phyloP scores from a whole-genome alignment of 1,140 invertebrate genomes.

The Zaprionus kolodkinae region DNA sequence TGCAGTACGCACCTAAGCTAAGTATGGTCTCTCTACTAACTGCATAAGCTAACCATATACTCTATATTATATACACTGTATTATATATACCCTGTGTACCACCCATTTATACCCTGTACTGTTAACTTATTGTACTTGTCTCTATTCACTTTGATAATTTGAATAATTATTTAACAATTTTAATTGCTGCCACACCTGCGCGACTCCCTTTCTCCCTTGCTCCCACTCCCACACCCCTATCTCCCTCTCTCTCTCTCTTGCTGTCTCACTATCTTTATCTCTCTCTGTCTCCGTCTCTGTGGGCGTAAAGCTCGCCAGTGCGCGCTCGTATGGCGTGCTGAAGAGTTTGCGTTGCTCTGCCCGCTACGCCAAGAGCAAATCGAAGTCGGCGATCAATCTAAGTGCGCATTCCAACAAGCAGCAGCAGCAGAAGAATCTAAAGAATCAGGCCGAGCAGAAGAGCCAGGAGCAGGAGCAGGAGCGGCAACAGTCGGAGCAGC shows the following conservation, averaged over 20 bases:
- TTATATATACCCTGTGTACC: conserved; percentile 2
- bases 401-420: conserved; percentile 68
- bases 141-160: not conserved
- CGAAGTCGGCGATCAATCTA: conserved; percentile 71
- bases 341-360: conserved; percentile 70
- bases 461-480: conserved; percentile 21
- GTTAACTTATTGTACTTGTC: conserved; percentile 6
- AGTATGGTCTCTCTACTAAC: conserved; percentile 1
- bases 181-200: conserved; percentile 5
- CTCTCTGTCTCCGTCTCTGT: conserved; percentile 22
- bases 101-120: not conserved
- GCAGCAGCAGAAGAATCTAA: conserved; percentile 60
- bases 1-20: conserved; percentile 12
- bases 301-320: conserved; percentile 63
- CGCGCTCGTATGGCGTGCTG: conserved; percentile 70
- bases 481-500: conserved; percentile 17
- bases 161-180: conserved; percentile 2
- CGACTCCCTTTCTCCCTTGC: not conserved
- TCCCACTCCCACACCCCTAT: not conserved
- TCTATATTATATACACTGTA: not conserved
- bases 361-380: conserved; percentile 67
- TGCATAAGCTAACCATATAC: not conserved
- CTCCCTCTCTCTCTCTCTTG: not conserved
- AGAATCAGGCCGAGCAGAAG: conserved; percentile 16
- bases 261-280: conserved; percentile 17